Conservation (phyloP, 2,888 invertebrate genomes). For the Alcis repandata region DNA sequence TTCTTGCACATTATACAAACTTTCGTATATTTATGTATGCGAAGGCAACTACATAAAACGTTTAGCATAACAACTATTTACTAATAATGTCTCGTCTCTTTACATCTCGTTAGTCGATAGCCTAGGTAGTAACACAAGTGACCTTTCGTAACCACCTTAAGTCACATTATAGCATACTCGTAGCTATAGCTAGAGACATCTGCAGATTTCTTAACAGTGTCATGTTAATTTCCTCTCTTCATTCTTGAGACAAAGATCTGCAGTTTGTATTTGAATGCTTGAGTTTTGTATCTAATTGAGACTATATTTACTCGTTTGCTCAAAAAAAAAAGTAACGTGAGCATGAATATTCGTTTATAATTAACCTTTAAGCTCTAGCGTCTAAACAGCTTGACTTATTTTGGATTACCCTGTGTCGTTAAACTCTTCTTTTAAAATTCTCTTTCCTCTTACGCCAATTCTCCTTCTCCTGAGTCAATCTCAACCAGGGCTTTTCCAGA, state of each 20-base stretch:
- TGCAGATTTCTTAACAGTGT: constrained; percentile 1
- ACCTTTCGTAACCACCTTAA: constrained; percentile 3
- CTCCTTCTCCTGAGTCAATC: too few species aligned
- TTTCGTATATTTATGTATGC: background rate
- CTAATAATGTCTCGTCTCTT: background rate
- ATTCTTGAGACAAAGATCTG: background rate
- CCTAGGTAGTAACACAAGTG: constrained; percentile 1
- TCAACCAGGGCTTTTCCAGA: too few species aligned
- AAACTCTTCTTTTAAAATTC: too few species aligned
- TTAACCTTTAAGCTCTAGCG: too few species aligned
- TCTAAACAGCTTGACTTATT: too few species aligned
- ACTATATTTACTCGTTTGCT: too few species aligned
- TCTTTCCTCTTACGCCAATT: too few species aligned
- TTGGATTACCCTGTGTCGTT: too few species aligned
- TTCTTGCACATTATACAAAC: background rate
- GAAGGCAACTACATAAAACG: background rate
- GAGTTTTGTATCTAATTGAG: background rate
- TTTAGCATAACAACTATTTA: background rate
- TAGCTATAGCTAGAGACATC: constrained; percentile 6
- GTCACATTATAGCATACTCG: background rate
- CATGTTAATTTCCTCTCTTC: background rate
- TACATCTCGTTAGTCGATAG: background rate
- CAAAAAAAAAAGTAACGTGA: too few species aligned
- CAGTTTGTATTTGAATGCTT: background rate
- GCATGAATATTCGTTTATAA: too few species aligned